phyloP scores from a whole-genome alignment of 2,888 invertebrate species.

The Parnassius apollo region DNA sequence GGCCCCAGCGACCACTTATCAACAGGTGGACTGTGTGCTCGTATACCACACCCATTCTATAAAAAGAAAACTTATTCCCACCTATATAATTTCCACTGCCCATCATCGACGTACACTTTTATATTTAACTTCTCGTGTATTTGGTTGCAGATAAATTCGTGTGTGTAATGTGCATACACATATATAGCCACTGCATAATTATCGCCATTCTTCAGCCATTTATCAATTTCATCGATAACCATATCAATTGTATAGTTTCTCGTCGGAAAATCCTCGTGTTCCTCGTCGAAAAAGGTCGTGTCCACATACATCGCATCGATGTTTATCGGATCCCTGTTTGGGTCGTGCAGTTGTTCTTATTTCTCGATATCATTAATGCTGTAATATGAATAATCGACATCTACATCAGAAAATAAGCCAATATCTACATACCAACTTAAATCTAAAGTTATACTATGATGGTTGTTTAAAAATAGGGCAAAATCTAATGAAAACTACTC shows the following conservation, averaged over 20 bases:
- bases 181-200: conserved; percentile 78
- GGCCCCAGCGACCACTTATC: no score
- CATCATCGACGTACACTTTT: conserved; percentile 82
- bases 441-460: no score
- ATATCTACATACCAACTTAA: no score
- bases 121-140: conserved; percentile 74
- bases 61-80: conserved; percentile 48
- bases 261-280: conserved; percentile 83
- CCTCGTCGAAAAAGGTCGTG: conserved; percentile 86
- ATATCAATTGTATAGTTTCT: conserved; percentile 81
- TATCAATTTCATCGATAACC: conserved; percentile 72
- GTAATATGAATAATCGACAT: background rate
- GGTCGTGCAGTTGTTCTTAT: conserved; percentile 77
- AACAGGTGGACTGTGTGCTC: no score
- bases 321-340: conserved; percentile 66
- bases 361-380: conserved; percentile 77
- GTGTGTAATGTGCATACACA: conserved; percentile 82
- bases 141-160: conserved; percentile 82
- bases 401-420: no score
- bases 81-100: conserved; percentile 80
- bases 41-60: no score
- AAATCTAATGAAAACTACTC: no score
- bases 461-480: no score
- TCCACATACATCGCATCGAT: conserved; percentile 88
- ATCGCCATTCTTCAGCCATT: conserved; percentile 80